A percentile compares a stretch with the other conserved stretches of the same genome.
phyloP scores from a whole-genome alignment of 2,888 invertebrate species.

The Harpalus rubripes region DNA sequence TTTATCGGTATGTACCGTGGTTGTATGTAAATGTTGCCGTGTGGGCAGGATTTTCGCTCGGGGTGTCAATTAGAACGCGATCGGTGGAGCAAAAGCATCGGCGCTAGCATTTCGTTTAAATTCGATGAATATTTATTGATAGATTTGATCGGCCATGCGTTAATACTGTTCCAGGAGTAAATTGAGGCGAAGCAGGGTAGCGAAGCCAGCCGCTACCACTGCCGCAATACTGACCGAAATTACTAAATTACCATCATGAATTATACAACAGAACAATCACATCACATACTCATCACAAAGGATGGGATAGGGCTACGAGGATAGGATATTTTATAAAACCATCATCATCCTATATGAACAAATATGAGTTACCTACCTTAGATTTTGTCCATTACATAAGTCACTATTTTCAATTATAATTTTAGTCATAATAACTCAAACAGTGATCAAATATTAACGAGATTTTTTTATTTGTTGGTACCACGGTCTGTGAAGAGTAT shows the following conservation, averaged over 20 bases:
- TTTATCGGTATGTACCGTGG: background rate
- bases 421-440: no score
- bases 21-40: background rate
- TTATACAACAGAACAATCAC: conserved; percentile 27
- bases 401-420: no score
- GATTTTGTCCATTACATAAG: no score
- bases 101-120: conserved; percentile 61
- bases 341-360: no score
- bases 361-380: no score
- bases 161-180: conserved; percentile 62
- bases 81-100: conserved; percentile 25
- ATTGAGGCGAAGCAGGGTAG: conserved; percentile 60
- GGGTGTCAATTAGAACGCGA: conserved; percentile 56
- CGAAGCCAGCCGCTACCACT: background rate
- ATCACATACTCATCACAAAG: background rate
- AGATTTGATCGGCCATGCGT: conserved; percentile 66
- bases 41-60: conserved; percentile 27
- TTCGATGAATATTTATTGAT: conserved; percentile 67
- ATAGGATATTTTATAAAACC: no score
- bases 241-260: conserved; percentile 37
- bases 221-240: conserved; percentile 49
- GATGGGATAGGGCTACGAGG: no score
- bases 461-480: no score
- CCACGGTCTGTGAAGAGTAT: no score
- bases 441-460: no score